phyloP scores from a whole-genome alignment of 2,888 invertebrate genomes.

The Branchellion lobata region DNA sequence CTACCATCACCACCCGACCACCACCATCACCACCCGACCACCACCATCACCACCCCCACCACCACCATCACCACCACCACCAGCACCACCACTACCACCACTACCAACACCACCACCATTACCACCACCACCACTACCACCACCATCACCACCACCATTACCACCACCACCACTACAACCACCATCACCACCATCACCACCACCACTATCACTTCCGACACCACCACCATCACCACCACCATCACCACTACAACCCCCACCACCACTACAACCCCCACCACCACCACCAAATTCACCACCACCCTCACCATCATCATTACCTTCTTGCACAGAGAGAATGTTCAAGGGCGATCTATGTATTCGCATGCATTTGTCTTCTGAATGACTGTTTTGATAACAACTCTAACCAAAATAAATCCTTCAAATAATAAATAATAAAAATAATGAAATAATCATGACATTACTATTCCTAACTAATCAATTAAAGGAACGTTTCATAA shows the following conservation, averaged over 20 bases:
- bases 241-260: neutral
- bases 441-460: neutral
- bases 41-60: neutral
- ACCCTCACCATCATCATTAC: neutral
- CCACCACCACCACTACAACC: neutral
- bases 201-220: no score
- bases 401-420: neutral
- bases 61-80: neutral
- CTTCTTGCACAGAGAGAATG: constrained; percentile 10
- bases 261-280: no score
- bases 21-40: neutral
- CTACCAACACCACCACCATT: neutral
- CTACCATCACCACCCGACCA: neutral
- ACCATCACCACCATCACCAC: neutral
- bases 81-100: neutral
- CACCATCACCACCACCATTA: neutral
- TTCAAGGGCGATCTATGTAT: neutral
- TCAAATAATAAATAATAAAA: neutral
- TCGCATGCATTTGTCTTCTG: constrained; percentile 2
- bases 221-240: neutral
- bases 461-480: no score
- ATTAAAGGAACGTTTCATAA: neutral
- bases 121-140: neutral
- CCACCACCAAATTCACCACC: neutral
- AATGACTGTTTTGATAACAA: constrained; percentile 11